Evolutionary conservation across 2,888 invertebrate genomes (phyloP).

Genomic region (Alitta virens): DNA sequence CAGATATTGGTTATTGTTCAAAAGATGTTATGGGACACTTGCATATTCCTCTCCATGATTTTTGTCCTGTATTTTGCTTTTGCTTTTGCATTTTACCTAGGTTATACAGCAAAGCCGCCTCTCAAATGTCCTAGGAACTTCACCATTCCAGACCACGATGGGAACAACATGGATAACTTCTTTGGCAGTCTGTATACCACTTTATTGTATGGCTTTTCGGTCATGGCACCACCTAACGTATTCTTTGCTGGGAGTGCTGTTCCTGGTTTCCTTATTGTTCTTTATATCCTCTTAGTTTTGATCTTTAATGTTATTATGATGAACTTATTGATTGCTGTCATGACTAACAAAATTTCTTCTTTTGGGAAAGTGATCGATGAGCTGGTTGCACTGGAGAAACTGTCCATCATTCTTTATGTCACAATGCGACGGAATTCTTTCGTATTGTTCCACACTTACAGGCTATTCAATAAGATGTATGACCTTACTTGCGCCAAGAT

Average conservation of each 20-base stretch:
- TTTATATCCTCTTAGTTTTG: background rate
- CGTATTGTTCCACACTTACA: too few species aligned
- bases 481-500: too few species aligned
- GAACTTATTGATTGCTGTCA: background rate
- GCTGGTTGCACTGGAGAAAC: background rate
- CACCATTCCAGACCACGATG: background rate
- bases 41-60: background rate
- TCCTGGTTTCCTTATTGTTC: background rate
- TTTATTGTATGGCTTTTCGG: background rate
- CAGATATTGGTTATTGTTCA: background rate
- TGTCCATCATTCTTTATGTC: background rate
- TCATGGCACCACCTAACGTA: background rate
- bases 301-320: background rate
- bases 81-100: background rate
- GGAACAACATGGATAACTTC: background rate
- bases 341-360: background rate
- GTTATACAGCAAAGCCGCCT: background rate
- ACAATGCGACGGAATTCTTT: too few species aligned
- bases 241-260: background rate
- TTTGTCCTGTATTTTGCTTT: background rate
- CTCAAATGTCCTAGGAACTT: background rate
- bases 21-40: background rate
- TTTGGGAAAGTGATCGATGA: background rate
- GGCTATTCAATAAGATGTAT: too few species aligned
- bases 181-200: background rate